Evolutionary conservation across 2,113 vertebrate genomes (phyloP).

Genomic region (Mustela lutreola): DNA sequence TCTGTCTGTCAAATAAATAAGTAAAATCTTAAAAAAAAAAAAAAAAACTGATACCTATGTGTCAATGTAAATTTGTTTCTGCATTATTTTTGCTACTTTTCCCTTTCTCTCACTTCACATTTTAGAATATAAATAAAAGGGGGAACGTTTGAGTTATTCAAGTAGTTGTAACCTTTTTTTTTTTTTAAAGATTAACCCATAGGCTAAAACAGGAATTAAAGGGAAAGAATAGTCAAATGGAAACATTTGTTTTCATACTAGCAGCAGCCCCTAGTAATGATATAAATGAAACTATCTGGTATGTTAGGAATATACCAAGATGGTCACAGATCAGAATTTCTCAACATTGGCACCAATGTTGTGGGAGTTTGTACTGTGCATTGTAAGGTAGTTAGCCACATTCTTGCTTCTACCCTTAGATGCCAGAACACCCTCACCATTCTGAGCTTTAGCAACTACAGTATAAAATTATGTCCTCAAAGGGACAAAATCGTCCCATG

Average conservation of each 20-base stretch:
- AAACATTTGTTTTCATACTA: neutral
- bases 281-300: neutral
- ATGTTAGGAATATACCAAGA: neutral
- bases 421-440: neutral
- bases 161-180: neutral
- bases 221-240: neutral
- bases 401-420: neutral
- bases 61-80: neutral
- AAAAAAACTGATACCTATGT: neutral
- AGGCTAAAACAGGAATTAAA: neutral
- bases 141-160: neutral
- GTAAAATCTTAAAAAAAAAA: too few relatives aligned
- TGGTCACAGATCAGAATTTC: neutral
- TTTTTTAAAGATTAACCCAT: neutral
- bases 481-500: neutral
- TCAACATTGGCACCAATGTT: neutral
- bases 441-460: neutral
- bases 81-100: neutral
- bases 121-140: constrained; percentile 28
- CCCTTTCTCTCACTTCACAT: neutral
- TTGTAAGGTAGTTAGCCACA: neutral
- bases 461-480: neutral
- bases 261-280: neutral
- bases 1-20: too few relatives aligned
- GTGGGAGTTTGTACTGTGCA: neutral